Percentiles rank a stretch among this genome's conserved stretches.
Conservation (phyloP, 1,140 invertebrate species). For the Schlechtendalia chinensis region DNA sequence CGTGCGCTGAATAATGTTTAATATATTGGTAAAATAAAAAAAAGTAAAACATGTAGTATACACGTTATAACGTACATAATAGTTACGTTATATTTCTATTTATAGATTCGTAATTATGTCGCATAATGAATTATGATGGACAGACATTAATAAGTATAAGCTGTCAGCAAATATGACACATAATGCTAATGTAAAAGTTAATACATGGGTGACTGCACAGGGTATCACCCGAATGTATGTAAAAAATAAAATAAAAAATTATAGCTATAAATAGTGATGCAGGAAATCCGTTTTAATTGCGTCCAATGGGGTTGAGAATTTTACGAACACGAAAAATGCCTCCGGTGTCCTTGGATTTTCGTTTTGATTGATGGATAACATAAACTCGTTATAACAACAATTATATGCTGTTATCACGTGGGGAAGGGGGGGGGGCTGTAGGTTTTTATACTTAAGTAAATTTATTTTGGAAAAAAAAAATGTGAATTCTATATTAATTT, state of each 20-base stretch:
- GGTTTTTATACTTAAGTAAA: too few species aligned
- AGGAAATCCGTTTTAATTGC: slow-evolving; percentile 4
- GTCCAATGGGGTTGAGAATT: neutral
- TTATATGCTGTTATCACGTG: neutral
- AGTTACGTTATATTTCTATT: neutral
- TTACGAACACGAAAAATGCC: neutral
- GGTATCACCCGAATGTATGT: neutral
- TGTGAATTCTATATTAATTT: too few species aligned
- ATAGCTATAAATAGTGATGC: neutral
- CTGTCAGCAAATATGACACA: slow-evolving; percentile 11
- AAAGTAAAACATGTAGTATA: neutral
- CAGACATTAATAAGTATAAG: neutral
- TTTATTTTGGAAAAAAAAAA: too few species aligned
- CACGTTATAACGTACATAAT: neutral
- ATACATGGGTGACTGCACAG: neutral
- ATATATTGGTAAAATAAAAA: neutral
- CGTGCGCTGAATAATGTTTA: too few species aligned
- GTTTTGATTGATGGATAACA: neutral
- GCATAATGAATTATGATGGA: too few species aligned
- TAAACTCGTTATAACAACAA: neutral
- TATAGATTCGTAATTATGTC: too few species aligned
- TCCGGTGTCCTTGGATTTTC: neutral
- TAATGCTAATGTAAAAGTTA: slow-evolving; percentile 1
- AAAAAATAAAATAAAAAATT: neutral
- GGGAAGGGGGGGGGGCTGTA: too few species aligned